Evolutionary conservation across 2,113 vertebrate genomes (phyloP).

Genomic region (Equus przewalskii): DNA sequence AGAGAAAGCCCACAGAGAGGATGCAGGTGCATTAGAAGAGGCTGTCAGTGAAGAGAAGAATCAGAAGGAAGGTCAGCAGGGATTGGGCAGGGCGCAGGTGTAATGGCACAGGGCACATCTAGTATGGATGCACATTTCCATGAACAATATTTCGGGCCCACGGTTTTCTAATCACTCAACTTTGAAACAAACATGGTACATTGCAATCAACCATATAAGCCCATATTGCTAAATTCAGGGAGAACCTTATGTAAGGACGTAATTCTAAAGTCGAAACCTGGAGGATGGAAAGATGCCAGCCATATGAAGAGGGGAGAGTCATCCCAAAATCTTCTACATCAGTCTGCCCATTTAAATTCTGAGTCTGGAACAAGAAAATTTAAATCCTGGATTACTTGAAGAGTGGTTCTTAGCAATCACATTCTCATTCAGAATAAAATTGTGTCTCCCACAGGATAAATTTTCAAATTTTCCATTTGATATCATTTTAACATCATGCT

Average conservation of each 20-base stretch:
- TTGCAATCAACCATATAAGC: neutral
- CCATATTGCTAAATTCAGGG: neutral
- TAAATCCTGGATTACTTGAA: conserved; percentile 43
- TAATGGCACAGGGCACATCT: neutral
- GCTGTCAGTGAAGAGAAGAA: neutral
- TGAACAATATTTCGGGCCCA: neutral
- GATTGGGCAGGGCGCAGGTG: neutral
- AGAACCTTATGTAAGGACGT: neutral
- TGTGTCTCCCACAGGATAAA: neutral
- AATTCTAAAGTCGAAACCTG: neutral
- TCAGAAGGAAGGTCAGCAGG: neutral
- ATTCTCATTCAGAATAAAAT: conserved; percentile 59
- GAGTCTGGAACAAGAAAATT: conserved; percentile 25
- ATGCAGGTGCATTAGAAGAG: neutral
- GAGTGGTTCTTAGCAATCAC: conserved; percentile 59
- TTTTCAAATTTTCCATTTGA: neutral
- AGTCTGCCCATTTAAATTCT: conserved; percentile 51
- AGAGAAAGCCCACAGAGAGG: neutral
- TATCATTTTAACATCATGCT: neutral
- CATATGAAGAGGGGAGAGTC: neutral
- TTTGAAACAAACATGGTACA: neutral
- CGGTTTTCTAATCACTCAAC: neutral
- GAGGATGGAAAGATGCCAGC: neutral
- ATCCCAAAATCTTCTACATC: neutral
- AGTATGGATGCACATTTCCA: neutral